These are phyloP conservation scores for Zingel zingel DNA, from an alignment of 2,113 vertebrate genomes.

Conservation along the genomic window DNA sequence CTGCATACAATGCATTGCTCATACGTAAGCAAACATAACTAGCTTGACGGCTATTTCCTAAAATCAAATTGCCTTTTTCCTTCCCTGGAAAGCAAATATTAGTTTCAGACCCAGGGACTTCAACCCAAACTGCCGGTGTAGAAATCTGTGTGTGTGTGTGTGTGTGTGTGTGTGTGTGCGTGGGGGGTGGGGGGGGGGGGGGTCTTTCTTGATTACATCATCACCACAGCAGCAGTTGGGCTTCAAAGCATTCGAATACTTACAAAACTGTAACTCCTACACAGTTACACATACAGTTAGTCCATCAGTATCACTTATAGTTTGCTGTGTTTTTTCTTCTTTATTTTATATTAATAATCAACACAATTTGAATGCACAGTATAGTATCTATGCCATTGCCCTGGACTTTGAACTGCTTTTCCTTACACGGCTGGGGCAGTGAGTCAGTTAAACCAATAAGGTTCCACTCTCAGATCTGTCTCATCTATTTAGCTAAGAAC, in stretches of 20 bases:
- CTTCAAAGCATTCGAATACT: slow-evolving; percentile 12
- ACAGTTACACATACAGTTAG: not conserved
- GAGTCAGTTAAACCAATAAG: slow-evolving; percentile 23
- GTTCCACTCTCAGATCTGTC: slow-evolving; percentile 14
- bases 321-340: not conserved
- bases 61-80: not conserved
- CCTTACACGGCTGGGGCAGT: not conserved
- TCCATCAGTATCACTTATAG: not conserved
- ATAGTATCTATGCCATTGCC: not conserved
- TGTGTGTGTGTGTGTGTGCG: too few relatives aligned
- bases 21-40: not conserved
- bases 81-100: slow-evolving; percentile 31
- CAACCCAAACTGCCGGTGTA: not conserved
- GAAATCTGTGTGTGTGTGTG: not conserved
- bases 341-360: not conserved
- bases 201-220: slow-evolving; percentile 61
- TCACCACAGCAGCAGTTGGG: slow-evolving; percentile 38
- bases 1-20: slow-evolving; percentile 2
- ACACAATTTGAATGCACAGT: not conserved
- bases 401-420: slow-evolving; percentile 45
- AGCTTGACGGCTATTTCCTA: not conserved
- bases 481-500: not conserved
- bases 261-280: slow-evolving; percentile 9
- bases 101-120: not conserved
- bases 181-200: slow-evolving; percentile 4